Conservation (phyloP, 2,888 invertebrate genomes). For the Pterostichus madidus region DNA sequence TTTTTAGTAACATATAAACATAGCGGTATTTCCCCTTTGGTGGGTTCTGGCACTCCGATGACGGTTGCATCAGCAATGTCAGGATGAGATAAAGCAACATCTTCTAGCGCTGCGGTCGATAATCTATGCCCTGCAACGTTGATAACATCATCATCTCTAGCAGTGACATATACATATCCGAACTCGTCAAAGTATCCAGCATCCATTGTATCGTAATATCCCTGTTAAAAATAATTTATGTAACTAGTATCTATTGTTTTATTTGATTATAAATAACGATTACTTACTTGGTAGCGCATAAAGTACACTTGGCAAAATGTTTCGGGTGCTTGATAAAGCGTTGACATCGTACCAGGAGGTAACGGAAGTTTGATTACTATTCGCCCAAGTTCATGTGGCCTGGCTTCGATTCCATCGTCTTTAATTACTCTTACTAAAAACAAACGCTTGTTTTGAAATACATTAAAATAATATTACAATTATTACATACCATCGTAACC, state of each 20-base stretch:
- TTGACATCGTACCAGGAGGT: conserved; percentile 93
- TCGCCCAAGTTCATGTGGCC: conserved; percentile 87
- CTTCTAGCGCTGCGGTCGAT: conserved; percentile 93
- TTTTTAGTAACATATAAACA: conserved; percentile 91
- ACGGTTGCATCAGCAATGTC: conserved; percentile 93
- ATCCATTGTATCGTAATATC: conserved; percentile 97
- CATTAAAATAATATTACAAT: no score
- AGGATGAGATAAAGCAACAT: conserved; percentile 92
- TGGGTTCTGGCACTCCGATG: conserved; percentile 92
- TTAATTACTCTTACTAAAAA: conserved; percentile 82
- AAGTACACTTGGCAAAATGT: conserved; percentile 91
- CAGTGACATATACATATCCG: conserved; percentile 93
- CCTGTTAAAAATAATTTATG: conserved; percentile 78
- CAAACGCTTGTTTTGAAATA: no score
- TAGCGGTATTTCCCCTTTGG: conserved; percentile 94
- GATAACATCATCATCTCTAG: conserved; percentile 96
- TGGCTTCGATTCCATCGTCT: conserved; percentile 85
- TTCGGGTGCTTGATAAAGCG: conserved; percentile 89
- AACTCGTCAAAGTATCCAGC: conserved; percentile 92
- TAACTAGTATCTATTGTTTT: background rate
- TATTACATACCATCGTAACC: conserved; percentile 88
- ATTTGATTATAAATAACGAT: no score
- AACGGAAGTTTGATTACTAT: conserved; percentile 91
- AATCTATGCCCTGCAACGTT: conserved; percentile 96
- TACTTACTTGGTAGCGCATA: conserved; percentile 87